These are phyloP conservation scores for Antennarius striatus DNA, from an alignment of 2,113 vertebrate genomes.

Conservation along the genomic window DNA sequence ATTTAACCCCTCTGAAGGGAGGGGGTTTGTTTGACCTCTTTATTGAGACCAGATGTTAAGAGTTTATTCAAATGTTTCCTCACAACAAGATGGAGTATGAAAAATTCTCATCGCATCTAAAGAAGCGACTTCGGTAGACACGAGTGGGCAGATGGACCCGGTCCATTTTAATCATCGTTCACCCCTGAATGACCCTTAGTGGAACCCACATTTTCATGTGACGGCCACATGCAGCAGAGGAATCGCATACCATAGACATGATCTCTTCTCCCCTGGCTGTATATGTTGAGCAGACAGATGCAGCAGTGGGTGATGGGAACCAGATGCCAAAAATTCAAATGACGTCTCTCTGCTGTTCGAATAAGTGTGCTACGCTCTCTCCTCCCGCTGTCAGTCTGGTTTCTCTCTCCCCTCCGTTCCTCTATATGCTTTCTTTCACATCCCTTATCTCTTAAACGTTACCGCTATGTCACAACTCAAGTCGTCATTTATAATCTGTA, in stretches of 20 bases:
- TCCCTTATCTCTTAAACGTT: background rate
- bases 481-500: background rate
- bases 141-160: too few species aligned
- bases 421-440: background rate
- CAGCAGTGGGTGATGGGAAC: conserved; percentile 62
- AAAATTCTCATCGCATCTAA: background rate
- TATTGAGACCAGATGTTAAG: background rate
- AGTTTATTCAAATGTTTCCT: conserved; percentile 1
- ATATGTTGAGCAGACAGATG: conserved; percentile 58
- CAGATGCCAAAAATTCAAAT: conserved; percentile 67
- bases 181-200: conserved; percentile 35
- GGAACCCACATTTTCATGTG: conserved; percentile 43
- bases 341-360: conserved; percentile 51
- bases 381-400: conserved; percentile 31
- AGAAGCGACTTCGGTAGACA: background rate
- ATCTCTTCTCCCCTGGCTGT: conserved; percentile 65
- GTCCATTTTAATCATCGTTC: background rate
- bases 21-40: background rate
- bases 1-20: background rate
- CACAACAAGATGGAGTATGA: background rate
- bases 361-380: conserved; percentile 11
- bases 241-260: conserved; percentile 67
- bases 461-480: background rate
- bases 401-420: conserved; percentile 15
- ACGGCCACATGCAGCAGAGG: conserved; percentile 55